A percentile compares a stretch with the other conserved stretches of the same genome.
These are phyloP conservation scores for Pogoniulus pusillus DNA, from an alignment of 2,797 vertebrate species.

Conservation along the genomic window DNA sequence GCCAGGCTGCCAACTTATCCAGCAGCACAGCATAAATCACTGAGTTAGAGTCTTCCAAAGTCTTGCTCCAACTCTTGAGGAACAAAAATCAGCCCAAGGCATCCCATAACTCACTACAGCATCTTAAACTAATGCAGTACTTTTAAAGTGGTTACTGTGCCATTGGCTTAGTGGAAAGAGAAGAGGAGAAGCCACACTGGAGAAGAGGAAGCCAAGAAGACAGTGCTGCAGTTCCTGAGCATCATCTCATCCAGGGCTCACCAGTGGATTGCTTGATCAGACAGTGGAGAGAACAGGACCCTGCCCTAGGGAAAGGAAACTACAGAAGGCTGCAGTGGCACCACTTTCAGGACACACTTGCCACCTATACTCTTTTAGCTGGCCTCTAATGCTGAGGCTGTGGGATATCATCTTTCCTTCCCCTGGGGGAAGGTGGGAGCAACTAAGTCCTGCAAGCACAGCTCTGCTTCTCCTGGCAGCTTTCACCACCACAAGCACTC, in stretches of 20 bases:
- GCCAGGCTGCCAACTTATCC: too few species aligned
- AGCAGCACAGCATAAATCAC: background rate
- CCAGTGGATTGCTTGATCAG: background rate
- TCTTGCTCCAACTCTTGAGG: background rate
- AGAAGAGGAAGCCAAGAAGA: background rate
- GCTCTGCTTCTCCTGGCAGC: too few species aligned
- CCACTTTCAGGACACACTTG: background rate
- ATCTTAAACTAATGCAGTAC: background rate
- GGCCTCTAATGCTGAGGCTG: background rate
- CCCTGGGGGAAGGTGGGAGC: too few species aligned
- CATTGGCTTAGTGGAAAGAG: too few species aligned
- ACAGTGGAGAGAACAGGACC: background rate
- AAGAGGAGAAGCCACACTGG: background rate
- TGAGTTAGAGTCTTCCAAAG: background rate
- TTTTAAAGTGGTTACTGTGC: accelerated
- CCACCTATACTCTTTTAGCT: too few species aligned
- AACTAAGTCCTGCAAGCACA: too few species aligned
- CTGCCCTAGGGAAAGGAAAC: background rate
- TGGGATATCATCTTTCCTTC: too few species aligned
- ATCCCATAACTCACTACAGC: background rate
- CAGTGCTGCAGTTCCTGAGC: background rate
- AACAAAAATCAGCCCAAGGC: background rate
- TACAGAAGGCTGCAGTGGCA: background rate
- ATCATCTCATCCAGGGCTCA: background rate
- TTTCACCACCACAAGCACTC: background rate